Percentiles rank a stretch among this genome's conserved stretches.
phyloP scores from a whole-genome alignment of 1,140 invertebrate species.

The Drosophila mayri region DNA sequence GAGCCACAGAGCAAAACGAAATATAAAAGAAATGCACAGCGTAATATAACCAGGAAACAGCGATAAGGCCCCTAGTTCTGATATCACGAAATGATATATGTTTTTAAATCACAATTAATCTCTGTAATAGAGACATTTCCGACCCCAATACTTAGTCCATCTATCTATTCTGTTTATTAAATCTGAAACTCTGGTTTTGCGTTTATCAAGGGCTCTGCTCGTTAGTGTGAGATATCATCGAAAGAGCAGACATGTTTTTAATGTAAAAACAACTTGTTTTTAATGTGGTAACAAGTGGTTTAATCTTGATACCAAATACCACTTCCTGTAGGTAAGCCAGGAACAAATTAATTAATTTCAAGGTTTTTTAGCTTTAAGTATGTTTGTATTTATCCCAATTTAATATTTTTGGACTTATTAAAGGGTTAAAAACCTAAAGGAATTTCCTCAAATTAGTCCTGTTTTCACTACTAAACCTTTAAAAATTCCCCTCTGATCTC shows the following conservation, averaged over 20 bases:
- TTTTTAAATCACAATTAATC: neutral
- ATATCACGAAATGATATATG: neutral
- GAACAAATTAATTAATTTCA: neutral
- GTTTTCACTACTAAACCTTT: neutral
- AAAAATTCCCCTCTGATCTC: constrained; percentile 8
- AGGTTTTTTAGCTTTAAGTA: neutral
- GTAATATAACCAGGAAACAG: constrained; percentile 2
- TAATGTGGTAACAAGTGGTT: neutral
- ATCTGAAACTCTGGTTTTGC: neutral
- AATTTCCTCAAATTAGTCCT: neutral
- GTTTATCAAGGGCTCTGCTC: neutral
- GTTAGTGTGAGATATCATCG: neutral
- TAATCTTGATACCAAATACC: neutral
- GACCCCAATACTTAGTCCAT: neutral
- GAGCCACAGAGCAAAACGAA: constrained; percentile 29
- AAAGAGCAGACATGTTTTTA: neutral
- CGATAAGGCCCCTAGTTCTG: constrained; percentile 4
- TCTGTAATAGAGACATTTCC: neutral
- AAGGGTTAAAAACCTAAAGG: too few relatives aligned
- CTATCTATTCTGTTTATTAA: neutral
- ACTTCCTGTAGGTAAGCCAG: neutral
- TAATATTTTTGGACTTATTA: too few relatives aligned
- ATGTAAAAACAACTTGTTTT: neutral
- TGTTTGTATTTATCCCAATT: neutral
- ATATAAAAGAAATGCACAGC: neutral